Evolutionary conservation across 2,888 invertebrate genomes (phyloP), one percentile per base, ranked within the genome.

Genomic region (Odontocerum albicorne): DNA sequence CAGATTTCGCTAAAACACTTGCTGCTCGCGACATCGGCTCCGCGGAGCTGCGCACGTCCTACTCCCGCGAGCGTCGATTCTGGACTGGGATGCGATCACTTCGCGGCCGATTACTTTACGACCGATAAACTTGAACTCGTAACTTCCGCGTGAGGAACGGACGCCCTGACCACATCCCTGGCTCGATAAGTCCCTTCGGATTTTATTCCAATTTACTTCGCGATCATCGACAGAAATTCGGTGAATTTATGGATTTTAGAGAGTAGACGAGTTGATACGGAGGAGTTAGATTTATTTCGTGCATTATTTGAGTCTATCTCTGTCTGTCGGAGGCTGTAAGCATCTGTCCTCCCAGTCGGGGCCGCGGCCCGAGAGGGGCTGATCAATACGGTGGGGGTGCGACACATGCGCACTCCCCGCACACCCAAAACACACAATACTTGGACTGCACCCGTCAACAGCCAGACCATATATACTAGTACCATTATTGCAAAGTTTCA

Each of bases 331-430:
- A 39, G 39, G 38, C 39, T 35, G 31, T 33, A 39, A 54, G 57
- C 57, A 57, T 57, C 57, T 57, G 47, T 44, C 40, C 36, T 58
- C 54, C 50, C 58, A 40, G 49, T 54, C 58, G 22, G 46, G 40
- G 52, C 33, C 49, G 39, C 39, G 49, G 57, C 45, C 33, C 47
- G 32, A 20, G 39, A 39, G 36, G 45, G 49, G 20, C 39, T 55
- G 55, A 50, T 51, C 55, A 55, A 51, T 51, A 55, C 49, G 40
- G 39, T 16, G 32, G 50, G 19, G 50, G 17, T 32, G 17, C 35
- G 22, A 39, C 39, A 15, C 35, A 33, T 36, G 46, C 39, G 38
- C 22, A 39, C 17, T 31, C 7, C 33, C 22, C 31, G 20, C 31
- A 17, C 53, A 19, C 15, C 45, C 39, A 19, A n/a, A n/a, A 31